phyloP scores from a whole-genome alignment of 2,888 invertebrate genomes.

The Hydropsyche betteni region DNA sequence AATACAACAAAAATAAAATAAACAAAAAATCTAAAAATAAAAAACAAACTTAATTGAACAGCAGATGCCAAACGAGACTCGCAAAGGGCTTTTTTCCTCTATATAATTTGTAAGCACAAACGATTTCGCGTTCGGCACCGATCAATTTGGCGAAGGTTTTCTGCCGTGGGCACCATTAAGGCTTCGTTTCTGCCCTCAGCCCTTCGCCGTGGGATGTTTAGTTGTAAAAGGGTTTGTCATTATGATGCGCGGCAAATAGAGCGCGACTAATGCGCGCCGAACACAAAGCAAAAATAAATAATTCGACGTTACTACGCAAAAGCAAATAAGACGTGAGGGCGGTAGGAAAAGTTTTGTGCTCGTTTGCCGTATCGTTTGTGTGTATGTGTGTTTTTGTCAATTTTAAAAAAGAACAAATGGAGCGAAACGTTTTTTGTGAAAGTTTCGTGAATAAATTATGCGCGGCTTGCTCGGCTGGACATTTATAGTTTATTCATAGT shows the following conservation, averaged over 20 bases:
- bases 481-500: no score
- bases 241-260: conserved; percentile 28
- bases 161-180: neutral
- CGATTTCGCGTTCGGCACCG: conserved; percentile 8
- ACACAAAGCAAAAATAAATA: conserved; percentile 22
- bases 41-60: conserved; percentile 17
- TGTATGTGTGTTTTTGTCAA: no score
- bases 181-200: neutral
- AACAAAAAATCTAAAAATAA: neutral
- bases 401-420: no score
- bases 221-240: conserved; percentile 20
- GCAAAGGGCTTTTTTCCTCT: neutral
- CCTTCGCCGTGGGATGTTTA: neutral
- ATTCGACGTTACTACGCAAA: neutral
- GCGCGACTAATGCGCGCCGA: conserved; percentile 21
- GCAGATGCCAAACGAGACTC: conserved; percentile 2
- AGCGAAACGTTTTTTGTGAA: no score
- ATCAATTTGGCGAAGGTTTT: conserved; percentile 8
- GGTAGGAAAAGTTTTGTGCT: no score
- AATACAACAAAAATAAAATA: conserved; percentile 1
- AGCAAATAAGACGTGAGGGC: no score
- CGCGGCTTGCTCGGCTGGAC: no score
- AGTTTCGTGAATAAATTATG: no score
- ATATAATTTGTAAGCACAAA: neutral
- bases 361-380: no score